Evolutionary conservation across 1,140 invertebrate species (phyloP).

Genomic region (Whitmania pigra): DNA sequence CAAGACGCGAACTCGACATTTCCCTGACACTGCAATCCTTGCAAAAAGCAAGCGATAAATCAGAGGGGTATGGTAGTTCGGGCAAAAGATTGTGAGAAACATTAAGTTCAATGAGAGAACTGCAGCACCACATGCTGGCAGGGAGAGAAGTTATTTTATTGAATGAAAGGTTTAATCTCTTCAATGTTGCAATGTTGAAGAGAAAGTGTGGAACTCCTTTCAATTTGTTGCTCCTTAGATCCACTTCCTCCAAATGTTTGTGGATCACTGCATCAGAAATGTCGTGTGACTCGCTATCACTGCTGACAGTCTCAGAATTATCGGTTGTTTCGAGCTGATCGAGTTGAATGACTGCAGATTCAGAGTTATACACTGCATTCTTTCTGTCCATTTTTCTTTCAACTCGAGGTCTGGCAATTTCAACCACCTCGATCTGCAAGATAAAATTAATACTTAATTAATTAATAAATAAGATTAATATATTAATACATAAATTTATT

Average conservation of each 20-base stretch:
- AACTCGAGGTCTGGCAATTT: neutral
- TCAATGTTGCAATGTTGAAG: conserved; percentile 65
- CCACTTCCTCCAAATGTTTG: conserved; percentile 65
- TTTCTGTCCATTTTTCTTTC: neutral
- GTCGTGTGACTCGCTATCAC: neutral
- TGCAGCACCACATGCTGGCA: conserved; percentile 70
- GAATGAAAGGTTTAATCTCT: conserved; percentile 75
- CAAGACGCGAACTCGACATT: too few species aligned
- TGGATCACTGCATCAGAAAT: neutral
- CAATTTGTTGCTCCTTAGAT: conserved; percentile 73
- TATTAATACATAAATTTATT: too few species aligned
- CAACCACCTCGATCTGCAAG: neutral
- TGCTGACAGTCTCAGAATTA: too few species aligned
- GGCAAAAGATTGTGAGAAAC: conserved; percentile 75
- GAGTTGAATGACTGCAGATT: neutral
- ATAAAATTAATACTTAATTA: too few species aligned
- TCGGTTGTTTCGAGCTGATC: neutral
- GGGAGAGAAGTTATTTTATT: conserved; percentile 81
- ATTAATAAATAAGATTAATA: too few species aligned
- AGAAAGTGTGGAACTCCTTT: conserved; percentile 64
- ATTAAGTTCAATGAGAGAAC: conserved; percentile 75
- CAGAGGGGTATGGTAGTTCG: conserved; percentile 54
- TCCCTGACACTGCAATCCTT: too few species aligned
- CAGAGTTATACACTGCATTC: neutral
- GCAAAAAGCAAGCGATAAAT: neutral